A percentile compares a stretch with the other conserved stretches of the same genome.
phyloP scores from a whole-genome alignment of 2,888 invertebrate genomes.

The Lacanobia oleracea region DNA sequence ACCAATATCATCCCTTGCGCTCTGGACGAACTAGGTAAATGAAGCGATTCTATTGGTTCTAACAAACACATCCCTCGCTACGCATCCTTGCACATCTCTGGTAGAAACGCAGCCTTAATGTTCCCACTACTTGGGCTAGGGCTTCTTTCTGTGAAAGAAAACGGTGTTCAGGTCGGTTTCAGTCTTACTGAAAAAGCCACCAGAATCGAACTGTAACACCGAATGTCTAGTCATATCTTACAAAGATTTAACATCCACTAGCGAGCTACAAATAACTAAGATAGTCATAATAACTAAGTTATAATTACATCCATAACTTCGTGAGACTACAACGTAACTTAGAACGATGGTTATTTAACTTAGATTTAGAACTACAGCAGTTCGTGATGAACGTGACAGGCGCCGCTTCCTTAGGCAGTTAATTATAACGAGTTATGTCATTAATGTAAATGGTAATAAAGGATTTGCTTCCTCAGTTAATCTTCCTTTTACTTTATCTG shows the following conservation, averaged over 20 bases:
- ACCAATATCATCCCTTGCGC: too few relatives aligned
- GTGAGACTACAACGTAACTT: slow-evolving; percentile 7
- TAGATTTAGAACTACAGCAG: slow-evolving; percentile 19
- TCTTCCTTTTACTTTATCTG: slow-evolving; percentile 13
- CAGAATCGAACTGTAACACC: too few relatives aligned
- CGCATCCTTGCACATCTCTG: too few relatives aligned
- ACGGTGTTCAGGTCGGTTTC: too few relatives aligned
- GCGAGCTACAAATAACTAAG: background rate
- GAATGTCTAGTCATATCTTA: too few relatives aligned
- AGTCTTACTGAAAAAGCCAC: too few relatives aligned
- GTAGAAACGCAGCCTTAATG: too few relatives aligned
- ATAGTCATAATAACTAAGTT: background rate
- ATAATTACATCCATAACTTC: slow-evolving; percentile 6
- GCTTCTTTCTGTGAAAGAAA: too few relatives aligned
- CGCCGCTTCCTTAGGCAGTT: slow-evolving; percentile 37
- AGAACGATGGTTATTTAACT: slow-evolving; percentile 27
- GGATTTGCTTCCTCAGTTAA: slow-evolving; percentile 21
- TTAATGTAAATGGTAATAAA: slow-evolving; percentile 22
- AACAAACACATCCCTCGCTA: too few relatives aligned
- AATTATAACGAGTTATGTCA: slow-evolving; percentile 43
- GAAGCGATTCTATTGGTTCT: too few relatives aligned
- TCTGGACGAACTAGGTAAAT: too few relatives aligned
- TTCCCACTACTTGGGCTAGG: too few relatives aligned
- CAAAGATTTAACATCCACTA: background rate
- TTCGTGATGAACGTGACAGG: slow-evolving; percentile 45